phyloP scores from a whole-genome alignment of 2,888 invertebrate species.

The Epiperipatus broadwayi region DNA sequence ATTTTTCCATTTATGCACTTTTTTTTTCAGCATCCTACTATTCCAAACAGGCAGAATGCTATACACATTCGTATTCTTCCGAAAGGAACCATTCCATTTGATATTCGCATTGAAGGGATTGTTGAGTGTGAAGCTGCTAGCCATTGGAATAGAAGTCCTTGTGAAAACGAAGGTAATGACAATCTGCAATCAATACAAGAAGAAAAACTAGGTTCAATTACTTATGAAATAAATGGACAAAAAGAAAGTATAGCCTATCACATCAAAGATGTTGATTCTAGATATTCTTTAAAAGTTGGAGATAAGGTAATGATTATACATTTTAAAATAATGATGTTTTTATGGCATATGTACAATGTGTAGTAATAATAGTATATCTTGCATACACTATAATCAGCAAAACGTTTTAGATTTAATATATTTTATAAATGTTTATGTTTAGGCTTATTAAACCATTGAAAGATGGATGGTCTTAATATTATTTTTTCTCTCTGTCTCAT shows the following conservation, averaged over 20 bases:
- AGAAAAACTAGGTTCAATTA: constrained; percentile 48
- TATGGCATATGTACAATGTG: too few species aligned
- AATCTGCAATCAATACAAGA: constrained; percentile 22
- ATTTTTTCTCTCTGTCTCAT: too few species aligned
- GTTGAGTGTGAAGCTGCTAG: constrained; percentile 26
- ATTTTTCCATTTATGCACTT: constrained; percentile 3
- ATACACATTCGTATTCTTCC: constrained; percentile 74
- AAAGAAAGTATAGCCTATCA: constrained; percentile 69
- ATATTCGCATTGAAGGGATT: constrained; percentile 23
- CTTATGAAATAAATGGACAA: constrained; percentile 49
- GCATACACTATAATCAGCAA: too few species aligned
- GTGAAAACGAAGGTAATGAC: constrained; percentile 18
- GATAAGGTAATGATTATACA: constrained; percentile 45
- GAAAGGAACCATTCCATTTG: constrained; percentile 60
- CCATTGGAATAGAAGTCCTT: constrained; percentile 23
- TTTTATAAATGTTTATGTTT: too few species aligned
- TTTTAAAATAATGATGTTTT: too few species aligned
- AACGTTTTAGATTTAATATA: too few species aligned
- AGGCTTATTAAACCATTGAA: neutral
- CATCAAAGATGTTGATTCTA: constrained; percentile 62
- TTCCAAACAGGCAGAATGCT: constrained; percentile 61
- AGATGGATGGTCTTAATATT: constrained; percentile 1
- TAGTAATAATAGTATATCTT: too few species aligned
- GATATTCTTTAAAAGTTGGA: constrained; percentile 60
- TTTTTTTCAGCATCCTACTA: constrained; percentile 45